A percentile compares a stretch with the other conserved stretches of the same genome.
phyloP scores from a whole-genome alignment of 2,797 vertebrate genomes.

The Hozukius guyotensis region DNA sequence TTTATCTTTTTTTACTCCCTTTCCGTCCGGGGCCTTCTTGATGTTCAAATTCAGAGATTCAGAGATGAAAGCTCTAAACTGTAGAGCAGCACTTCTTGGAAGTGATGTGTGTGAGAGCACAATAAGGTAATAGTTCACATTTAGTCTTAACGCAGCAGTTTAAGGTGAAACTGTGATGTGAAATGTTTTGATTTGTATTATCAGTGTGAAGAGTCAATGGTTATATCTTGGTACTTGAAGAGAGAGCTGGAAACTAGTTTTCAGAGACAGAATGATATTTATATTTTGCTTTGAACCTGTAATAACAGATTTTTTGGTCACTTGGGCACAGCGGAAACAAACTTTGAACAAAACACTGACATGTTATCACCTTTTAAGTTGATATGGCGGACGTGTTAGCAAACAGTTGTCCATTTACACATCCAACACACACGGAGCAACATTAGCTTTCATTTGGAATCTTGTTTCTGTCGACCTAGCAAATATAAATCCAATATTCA shows the following conservation, averaged over 20 bases:
- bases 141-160: not conserved
- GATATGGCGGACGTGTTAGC: fast-evolving
- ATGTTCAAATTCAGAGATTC: not conserved
- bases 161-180: not conserved
- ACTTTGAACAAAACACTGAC: not conserved
- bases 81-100: not conserved
- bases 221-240: not conserved
- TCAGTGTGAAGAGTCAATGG: not conserved
- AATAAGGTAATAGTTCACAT: not conserved
- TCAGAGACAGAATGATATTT: not conserved
- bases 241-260: not conserved
- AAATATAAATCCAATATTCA: not conserved
- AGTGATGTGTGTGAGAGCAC: not conserved
- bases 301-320: not conserved
- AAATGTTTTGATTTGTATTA: not conserved
- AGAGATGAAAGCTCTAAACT: not conserved
- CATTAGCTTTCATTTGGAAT: not conserved
- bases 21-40: not conserved
- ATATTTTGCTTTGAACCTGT: not conserved
- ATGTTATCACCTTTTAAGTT: not conserved
- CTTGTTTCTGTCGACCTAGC: not conserved
- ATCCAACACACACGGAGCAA: not conserved
- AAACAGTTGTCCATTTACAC: not conserved
- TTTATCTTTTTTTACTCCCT: not conserved
- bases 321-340: not conserved